Percentiles rank a stretch among this genome's conserved stretches.
Conservation (phyloP, 2,888 invertebrate genomes). For the Microctonus aethiopoides region DNA sequence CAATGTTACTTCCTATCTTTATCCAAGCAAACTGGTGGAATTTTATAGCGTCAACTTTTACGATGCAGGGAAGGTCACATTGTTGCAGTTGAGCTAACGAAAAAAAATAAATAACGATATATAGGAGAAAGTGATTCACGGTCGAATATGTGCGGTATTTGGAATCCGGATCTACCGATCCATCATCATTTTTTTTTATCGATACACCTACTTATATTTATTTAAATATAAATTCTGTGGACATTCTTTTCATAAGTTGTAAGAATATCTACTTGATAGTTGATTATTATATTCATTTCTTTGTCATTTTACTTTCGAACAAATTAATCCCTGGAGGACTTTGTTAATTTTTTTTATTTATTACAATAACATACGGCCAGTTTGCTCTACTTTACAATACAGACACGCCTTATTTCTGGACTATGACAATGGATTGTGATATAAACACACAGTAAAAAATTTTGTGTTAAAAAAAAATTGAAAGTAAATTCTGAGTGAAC, state of each 20-base stretch:
- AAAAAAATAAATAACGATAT: constrained; percentile 23
- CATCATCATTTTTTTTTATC: constrained; percentile 10
- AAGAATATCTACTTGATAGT: constrained; percentile 22
- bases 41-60: not conserved
- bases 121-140: constrained; percentile 37
- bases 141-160: constrained; percentile 21
- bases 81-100: not conserved
- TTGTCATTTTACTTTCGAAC: not conserved
- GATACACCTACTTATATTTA: no score
- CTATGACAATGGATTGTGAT: not conserved
- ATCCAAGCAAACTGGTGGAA: no score
- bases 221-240: constrained; percentile 5
- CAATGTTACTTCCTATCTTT: not conserved
- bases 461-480: no score
- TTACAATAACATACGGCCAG: no score
- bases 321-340: not conserved
- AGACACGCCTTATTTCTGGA: constrained; percentile 38
- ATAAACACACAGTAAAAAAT: no score
- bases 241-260: constrained; percentile 35
- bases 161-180: constrained; percentile 35
- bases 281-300: not conserved
- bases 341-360: not conserved
- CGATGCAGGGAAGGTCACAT: not conserved
- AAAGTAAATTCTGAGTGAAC: no score
- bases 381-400: no score